These are phyloP conservation scores for Enoplolaimus lenunculus DNA, from an alignment of 2,888 invertebrate genomes.

Conservation along the genomic window DNA sequence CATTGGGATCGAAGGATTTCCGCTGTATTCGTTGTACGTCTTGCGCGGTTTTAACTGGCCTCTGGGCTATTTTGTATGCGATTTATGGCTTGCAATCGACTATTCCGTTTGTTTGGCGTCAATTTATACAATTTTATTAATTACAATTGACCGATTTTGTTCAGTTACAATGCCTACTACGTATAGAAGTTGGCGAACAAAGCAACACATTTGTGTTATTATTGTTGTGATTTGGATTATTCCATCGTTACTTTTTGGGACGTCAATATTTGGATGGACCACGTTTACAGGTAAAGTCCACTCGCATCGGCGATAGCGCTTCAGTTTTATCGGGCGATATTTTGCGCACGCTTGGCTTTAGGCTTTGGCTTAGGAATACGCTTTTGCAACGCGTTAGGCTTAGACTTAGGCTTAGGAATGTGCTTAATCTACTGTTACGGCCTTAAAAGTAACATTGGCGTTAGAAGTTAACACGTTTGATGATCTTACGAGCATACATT, in stretches of 20 bases:
- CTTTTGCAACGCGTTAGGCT: too few relatives aligned
- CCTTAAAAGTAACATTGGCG: too few relatives aligned
- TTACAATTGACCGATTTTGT: constrained; percentile 94
- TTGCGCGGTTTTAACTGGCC: constrained; percentile 84
- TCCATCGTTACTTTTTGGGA: constrained; percentile 85
- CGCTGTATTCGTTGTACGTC: constrained; percentile 93
- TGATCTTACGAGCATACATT: too few relatives aligned
- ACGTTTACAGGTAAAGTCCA: constrained; percentile 91
- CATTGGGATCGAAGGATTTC: constrained; percentile 94
- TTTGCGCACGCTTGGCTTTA: too few relatives aligned
- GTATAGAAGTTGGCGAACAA: constrained; percentile 90
- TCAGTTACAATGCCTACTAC: constrained; percentile 95
- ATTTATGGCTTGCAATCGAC: constrained; percentile 94
- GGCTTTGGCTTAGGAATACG: too few relatives aligned
- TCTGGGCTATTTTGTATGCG: constrained; percentile 82
- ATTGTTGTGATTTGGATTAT: constrained; percentile 91
- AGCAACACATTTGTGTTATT: constrained; percentile 80
- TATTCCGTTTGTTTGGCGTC: constrained; percentile 97
- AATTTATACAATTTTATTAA: constrained; percentile 93
- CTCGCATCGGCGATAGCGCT: constrained; percentile 59
- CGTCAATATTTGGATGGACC: constrained; percentile 97
- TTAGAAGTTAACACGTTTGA: too few relatives aligned
- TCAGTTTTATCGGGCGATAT: too few relatives aligned
- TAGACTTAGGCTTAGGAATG: too few relatives aligned
- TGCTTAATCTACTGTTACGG: too few relatives aligned